Evolutionary conservation across 2,888 invertebrate genomes (phyloP), one percentile per base, ranked within the genome.

Genomic region (Brachycybe producta): DNA sequence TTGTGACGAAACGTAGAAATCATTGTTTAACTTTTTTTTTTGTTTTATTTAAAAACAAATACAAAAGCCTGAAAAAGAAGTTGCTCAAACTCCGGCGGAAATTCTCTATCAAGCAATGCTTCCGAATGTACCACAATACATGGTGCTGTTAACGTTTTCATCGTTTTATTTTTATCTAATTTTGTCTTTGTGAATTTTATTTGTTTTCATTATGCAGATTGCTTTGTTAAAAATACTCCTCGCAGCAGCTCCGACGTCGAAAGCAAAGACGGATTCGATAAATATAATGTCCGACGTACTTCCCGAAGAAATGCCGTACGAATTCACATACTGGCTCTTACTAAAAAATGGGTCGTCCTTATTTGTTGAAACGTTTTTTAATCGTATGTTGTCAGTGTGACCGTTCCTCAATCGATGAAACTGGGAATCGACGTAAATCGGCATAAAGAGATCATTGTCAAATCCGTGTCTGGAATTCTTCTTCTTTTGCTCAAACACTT

Each of bases 211-310:
- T 40, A 43, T 52, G 19, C 57, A 69, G 69, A 97, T 97, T 63
- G 91, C 94, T 21, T 67, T 99, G 49, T 71, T 99, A 45, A 99
- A 98, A 73, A 90, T 98, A 59, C 74, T 98, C 51, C 73, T 99
- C 51, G 97, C 97, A 27, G 95, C 97, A 49, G 92, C 95, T 30
- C 97, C 98, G 3, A 95, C 95, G n/a, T 91, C 91, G n/a, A 95
- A 94, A 70, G 82, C 88, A 4, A 95, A 95, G 72, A 88, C 84
- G 8, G 98, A 98, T 65, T 92, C 95, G 44, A 90, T 97, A 61
- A 97, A 97, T 68, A 95, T 99, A 39, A 82, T 97, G 79, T 87
- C 92, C 35, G 98, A 99, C 70, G 85, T 98, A 43, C 69, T 98
- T 58, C 97, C 97, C 1, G 92, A 91, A 70, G 91, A 92, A 72